Evolutionary conservation across 2,113 vertebrate species (phyloP).

Genomic region (Psilopsiagon aymara): DNA sequence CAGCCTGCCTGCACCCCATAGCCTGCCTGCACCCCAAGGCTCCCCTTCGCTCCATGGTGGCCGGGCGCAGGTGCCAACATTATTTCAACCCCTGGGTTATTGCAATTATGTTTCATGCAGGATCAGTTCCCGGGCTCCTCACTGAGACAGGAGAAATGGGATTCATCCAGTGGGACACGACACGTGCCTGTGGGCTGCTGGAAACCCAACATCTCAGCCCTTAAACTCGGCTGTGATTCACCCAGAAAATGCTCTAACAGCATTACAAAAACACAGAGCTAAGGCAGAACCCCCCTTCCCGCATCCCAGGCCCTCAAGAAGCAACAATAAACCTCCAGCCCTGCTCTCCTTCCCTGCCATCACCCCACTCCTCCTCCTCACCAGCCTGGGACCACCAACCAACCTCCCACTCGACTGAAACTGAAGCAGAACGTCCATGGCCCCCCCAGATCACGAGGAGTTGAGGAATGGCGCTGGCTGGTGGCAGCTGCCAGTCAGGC

Average conservation of each 20-base stretch:
- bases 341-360: neutral
- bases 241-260: neutral
- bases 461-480: neutral
- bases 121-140: neutral
- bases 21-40: neutral
- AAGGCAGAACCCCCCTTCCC: neutral
- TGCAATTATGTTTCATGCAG: rapidly evolving
- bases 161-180: neutral
- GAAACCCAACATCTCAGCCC: neutral
- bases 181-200: rapidly evolving
- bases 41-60: neutral
- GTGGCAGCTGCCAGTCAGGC: neutral
- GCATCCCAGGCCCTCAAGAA: neutral
- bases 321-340: neutral
- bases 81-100: rapidly evolving
- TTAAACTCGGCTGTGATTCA: neutral
- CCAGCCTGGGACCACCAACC: neutral
- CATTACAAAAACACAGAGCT: neutral
- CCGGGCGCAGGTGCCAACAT: neutral
- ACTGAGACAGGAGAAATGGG: neutral
- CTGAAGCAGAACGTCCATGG: rapidly evolving
- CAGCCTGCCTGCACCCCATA: neutral
- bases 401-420: rapidly evolving
- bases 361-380: neutral
- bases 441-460: neutral